Percentiles rank a stretch among this genome's conserved stretches.
Conservation (phyloP, 2,797 vertebrate species). For the Gymnopithys bicolor region DNA sequence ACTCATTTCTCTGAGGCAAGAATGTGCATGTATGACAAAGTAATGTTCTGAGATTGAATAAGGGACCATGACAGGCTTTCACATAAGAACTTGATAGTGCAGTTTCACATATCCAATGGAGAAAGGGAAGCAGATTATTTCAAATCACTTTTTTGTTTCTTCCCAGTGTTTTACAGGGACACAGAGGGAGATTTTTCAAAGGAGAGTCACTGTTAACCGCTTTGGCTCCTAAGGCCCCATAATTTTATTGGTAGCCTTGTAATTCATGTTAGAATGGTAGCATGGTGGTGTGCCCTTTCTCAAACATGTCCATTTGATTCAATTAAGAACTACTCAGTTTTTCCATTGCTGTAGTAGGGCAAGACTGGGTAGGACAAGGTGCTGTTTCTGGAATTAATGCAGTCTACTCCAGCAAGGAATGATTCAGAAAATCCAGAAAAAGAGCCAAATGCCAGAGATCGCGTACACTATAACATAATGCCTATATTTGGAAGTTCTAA, state of each 20-base stretch:
- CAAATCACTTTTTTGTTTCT: neutral
- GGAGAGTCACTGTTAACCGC: neutral
- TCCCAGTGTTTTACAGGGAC: neutral
- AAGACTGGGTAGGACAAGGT: neutral
- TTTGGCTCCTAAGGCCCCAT: neutral
- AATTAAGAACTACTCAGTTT: neutral
- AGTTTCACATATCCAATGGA: neutral
- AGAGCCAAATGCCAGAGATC: conserved; percentile 21
- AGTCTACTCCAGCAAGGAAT: neutral
- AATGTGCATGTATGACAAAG: neutral
- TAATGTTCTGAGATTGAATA: neutral
- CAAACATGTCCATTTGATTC: neutral
- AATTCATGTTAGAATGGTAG: neutral
- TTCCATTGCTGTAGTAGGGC: neutral
- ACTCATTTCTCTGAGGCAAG: neutral
- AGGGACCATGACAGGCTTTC: neutral
- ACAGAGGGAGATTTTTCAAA: neutral
- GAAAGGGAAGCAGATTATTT: neutral
- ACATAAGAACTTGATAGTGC: neutral
- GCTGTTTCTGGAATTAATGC: neutral
- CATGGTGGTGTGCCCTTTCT: neutral
- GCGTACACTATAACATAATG: neutral
- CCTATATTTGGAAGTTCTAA: conserved; percentile 51
- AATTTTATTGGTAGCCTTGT: neutral
- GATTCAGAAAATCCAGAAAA: conserved; percentile 51